Evolutionary conservation across 2,797 vertebrate genomes (phyloP).

Genomic region (Pteronotus mesoamericanus): DNA sequence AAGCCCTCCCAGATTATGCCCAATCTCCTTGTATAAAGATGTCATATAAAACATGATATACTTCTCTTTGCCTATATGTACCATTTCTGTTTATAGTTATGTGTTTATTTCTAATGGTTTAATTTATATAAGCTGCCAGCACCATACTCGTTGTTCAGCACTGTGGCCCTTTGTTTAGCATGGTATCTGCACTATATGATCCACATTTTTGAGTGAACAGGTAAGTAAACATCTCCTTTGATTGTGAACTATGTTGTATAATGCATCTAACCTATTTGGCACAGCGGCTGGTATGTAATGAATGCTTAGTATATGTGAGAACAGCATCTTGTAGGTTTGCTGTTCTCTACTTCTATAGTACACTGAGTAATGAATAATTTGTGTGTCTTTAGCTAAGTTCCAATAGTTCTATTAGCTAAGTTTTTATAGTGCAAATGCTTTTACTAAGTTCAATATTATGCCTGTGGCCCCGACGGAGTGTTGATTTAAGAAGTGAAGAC

Average conservation of each 20-base stretch:
- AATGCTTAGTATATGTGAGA: neutral
- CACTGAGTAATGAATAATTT: neutral
- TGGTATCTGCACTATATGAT: neutral
- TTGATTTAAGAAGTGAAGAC: neutral
- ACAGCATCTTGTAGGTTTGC: neutral
- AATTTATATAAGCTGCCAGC: neutral
- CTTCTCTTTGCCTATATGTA: too few relatives aligned
- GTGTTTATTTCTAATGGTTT: neutral
- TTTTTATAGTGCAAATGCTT: neutral
- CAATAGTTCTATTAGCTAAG: neutral
- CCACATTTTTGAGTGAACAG: neutral
- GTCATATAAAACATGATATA: too few relatives aligned
- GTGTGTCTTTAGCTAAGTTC: neutral
- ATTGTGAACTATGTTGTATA: neutral
- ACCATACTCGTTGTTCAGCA: neutral
- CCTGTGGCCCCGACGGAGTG: neutral
- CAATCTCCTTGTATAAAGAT: neutral
- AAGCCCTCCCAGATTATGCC: neutral
- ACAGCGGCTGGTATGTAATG: neutral
- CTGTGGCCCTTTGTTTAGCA: neutral
- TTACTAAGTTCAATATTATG: neutral
- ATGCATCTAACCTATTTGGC: neutral
- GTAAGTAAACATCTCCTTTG: neutral
- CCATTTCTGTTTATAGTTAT: neutral
- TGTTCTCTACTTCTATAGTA: neutral